These are phyloP conservation scores for Epinotia demarniana DNA, from an alignment of 2,888 invertebrate genomes.

Conservation along the genomic window DNA sequence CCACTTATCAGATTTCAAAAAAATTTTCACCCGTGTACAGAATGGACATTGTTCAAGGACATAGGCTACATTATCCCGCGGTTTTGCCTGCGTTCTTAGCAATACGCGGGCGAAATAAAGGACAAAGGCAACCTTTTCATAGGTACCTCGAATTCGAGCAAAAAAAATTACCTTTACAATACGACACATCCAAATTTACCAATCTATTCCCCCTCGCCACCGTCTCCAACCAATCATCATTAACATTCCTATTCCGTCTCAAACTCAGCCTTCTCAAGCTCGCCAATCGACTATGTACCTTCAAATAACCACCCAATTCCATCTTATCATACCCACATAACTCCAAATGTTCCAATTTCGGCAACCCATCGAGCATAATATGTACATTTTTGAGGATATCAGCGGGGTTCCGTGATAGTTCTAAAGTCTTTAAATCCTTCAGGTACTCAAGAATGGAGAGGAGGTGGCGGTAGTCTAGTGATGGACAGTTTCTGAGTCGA, in stretches of 20 bases:
- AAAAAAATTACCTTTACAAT: slow-evolving; percentile 12
- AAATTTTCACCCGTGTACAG: too few species aligned
- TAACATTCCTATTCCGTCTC: not conserved
- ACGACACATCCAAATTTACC: slow-evolving; percentile 8
- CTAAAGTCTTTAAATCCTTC: not conserved
- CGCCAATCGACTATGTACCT: not conserved
- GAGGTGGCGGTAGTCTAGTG: not conserved
- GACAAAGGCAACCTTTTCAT: too few species aligned
- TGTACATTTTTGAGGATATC: not conserved
- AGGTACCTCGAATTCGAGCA: too few species aligned
- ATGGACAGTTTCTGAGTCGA: not conserved
- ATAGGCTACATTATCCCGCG: too few species aligned
- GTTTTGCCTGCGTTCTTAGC: too few species aligned
- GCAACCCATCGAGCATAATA: not conserved
- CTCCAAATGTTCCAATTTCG: slow-evolving; percentile 7
- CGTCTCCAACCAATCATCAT: slow-evolving; percentile 1
- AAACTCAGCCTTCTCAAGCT: not conserved
- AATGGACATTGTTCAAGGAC: too few species aligned
- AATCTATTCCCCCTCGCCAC: not conserved
- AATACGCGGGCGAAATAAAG: too few species aligned
- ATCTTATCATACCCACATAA: slow-evolving; percentile 3
- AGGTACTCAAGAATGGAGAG: not conserved
- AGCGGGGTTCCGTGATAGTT: not conserved
- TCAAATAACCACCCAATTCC: not conserved
- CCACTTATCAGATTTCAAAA: too few species aligned